Evolutionary conservation across 2,113 vertebrate species (phyloP), one percentile per base, ranked within the genome.

Genomic region (Odocoileus virginianus): DNA sequence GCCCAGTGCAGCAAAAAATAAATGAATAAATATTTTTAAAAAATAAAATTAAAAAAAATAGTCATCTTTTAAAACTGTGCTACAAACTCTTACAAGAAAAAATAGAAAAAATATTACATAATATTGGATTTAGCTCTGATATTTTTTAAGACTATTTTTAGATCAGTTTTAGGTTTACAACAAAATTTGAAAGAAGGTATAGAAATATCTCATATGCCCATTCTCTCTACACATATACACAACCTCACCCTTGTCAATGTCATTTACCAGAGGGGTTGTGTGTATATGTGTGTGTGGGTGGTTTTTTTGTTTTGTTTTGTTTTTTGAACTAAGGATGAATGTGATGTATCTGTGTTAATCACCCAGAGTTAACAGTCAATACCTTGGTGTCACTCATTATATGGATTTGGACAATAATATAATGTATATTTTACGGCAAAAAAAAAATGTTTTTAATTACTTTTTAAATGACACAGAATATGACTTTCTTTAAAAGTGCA

Each of bases 31-130:
- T 74, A 3, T 74, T 23, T 64, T n/a, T 4, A 0, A n/a, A 67
- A 71, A 71, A 21, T 21, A 36, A 67, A 67, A 21, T 71, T 71
- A 74, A 74, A 13, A 74, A 43, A 21, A 21, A 74, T 2, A 74
- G 71, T 13, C 23, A 6, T 14, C 6, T 74, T 36, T 40, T 23
- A 43, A 74, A 74, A 74, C 21, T 13, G 3, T 0, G 0, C 36
- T 74, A 74, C 25, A 7, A 87, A 47, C 30, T 87, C 43, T 64
- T 64, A 64, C 43, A 50, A 64, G 19, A 50, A 47, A 57, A 61
- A 47, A n/a, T 87, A 25, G 23, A 4, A 87, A 47, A n/a, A 64
- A 54, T n/a, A 54, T n/a, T 54, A 54, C 19, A 54, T 25, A 54
- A 82, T 82, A 54, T 6, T 81, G 79, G 7, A 82, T 14, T 54